These are phyloP conservation scores for Pampusana beccarii DNA, from an alignment of 2,113 vertebrate species.

Conservation along the genomic window DNA sequence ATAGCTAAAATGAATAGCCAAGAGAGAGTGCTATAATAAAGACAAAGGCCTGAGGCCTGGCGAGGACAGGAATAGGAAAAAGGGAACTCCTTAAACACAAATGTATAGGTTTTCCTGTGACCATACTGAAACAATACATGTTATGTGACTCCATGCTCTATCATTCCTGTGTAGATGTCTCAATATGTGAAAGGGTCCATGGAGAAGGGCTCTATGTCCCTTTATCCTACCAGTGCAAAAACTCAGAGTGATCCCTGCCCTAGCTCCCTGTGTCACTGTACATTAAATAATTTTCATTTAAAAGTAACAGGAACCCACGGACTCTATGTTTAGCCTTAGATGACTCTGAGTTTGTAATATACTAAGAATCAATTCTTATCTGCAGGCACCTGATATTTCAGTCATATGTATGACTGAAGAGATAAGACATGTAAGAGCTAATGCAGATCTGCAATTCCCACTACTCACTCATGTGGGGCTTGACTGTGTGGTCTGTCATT, in stretches of 20 bases:
- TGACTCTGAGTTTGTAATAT: background rate
- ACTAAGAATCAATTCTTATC: background rate
- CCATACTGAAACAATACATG: background rate
- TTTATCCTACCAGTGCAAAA: background rate
- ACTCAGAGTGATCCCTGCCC: background rate
- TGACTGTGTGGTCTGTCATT: background rate
- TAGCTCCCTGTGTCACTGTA: background rate
- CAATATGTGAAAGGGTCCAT: background rate
- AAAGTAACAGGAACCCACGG: constrained; percentile 3
- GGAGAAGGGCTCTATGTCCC: background rate
- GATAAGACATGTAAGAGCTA: background rate
- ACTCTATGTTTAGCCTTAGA: background rate
- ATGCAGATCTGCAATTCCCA: background rate
- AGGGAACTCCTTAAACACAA: background rate
- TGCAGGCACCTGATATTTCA: background rate
- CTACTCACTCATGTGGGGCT: background rate
- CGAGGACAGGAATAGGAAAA: background rate
- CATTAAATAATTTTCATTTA: constrained; percentile 13
- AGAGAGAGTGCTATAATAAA: background rate
- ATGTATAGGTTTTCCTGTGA: background rate
- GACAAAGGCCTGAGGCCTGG: background rate
- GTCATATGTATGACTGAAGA: background rate
- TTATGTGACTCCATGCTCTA: background rate
- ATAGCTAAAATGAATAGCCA: background rate
- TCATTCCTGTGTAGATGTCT: background rate